Evolutionary conservation across 2,797 vertebrate genomes (phyloP), one percentile per base, ranked within the genome.

Genomic region (Enteromius paludinosus): DNA sequence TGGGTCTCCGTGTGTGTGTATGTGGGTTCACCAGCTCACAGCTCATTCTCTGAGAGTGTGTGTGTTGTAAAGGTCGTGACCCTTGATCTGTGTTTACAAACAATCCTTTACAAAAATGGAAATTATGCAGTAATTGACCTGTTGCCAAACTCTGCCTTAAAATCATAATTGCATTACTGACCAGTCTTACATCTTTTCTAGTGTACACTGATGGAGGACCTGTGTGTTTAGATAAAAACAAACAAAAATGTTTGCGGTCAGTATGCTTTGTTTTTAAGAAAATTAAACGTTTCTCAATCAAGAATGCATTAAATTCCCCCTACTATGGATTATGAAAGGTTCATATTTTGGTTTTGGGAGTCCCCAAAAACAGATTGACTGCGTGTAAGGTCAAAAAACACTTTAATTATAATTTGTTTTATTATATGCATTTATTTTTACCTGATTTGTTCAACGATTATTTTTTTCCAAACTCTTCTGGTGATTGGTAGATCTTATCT

Each of bases 61-160:
- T 70, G 62, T 52, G 15, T 28, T 64, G 12, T 68, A 54, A 79
- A 79, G 81, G 71, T 76, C 81, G 62, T 47, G 81, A 83, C 81
- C 77, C 43, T 49, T 30, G 28, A 52, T 61, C 41, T 69, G 33
- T 68, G 62, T 62, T 52, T 69, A 74, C 71, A 79, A 78, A 69
- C 75, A 69, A 69, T 43, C 1, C 65, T 35, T 30, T 65, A 25
- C 69, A 45, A 83, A 23, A 68, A 61, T 3, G 20, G 25, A 49
- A 25, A 79, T 43, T 1, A 41, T 30, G 23, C 25, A 23, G 38
- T 1, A 30, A 25, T 33, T n/a, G 3, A 47, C 11, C 28, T 18
- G 73, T 30, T 30, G 15, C 5, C 3, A 18, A 30, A 25, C 17
- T 49, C 2, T 3, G 10, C 4, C 9, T 30, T 71, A 30, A 47